phyloP scores from a whole-genome alignment of 2,113 vertebrate genomes.

The Sarotherodon lohbergeri region DNA sequence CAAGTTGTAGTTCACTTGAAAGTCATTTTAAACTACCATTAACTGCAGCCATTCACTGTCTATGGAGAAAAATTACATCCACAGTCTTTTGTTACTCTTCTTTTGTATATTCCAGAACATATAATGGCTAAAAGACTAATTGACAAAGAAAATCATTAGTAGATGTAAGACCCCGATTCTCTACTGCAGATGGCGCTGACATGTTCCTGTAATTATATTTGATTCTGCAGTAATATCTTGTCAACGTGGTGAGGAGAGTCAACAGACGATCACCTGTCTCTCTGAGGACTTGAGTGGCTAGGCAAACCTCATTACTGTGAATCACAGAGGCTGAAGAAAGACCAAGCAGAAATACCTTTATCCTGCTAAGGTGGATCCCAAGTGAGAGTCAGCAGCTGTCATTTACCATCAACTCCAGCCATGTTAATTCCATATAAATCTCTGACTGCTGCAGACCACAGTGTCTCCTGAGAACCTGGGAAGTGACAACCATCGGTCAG shows the following conservation, averaged over 20 bases:
- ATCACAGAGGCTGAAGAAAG: slow-evolving; percentile 5
- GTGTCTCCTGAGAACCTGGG: slow-evolving; percentile 27
- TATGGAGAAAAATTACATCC: not conserved
- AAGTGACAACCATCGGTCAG: slow-evolving; percentile 39
- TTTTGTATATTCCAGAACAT: not conserved
- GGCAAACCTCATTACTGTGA: slow-evolving; percentile 58
- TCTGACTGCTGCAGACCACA: slow-evolving; percentile 26
- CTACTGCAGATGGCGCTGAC: slow-evolving; percentile 28
- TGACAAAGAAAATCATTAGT: not conserved
- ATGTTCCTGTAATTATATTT: slow-evolving; percentile 46
- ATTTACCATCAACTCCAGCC: slow-evolving; percentile 58
- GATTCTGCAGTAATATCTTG: slow-evolving; percentile 48
- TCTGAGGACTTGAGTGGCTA: slow-evolving; percentile 46
- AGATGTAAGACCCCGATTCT: not conserved
- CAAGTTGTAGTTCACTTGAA: slow-evolving; percentile 13
- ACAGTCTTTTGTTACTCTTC: not conserved
- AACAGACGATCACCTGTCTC: slow-evolving; percentile 26
- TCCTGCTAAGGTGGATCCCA: slow-evolving; percentile 47
- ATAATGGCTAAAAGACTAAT: slow-evolving; percentile 8
- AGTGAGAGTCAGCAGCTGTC: slow-evolving; percentile 57
- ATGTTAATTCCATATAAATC: slow-evolving; percentile 59
- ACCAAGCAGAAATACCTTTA: slow-evolving; percentile 42
- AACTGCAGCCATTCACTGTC: slow-evolving; percentile 11
- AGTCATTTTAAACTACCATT: slow-evolving; percentile 35
- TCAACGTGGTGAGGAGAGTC: slow-evolving; percentile 17